Percentiles rank a stretch among this genome's conserved stretches.
Evolutionary conservation across 1,140 invertebrate genomes (phyloP).

Genomic region (Monochamus saltuarius): DNA sequence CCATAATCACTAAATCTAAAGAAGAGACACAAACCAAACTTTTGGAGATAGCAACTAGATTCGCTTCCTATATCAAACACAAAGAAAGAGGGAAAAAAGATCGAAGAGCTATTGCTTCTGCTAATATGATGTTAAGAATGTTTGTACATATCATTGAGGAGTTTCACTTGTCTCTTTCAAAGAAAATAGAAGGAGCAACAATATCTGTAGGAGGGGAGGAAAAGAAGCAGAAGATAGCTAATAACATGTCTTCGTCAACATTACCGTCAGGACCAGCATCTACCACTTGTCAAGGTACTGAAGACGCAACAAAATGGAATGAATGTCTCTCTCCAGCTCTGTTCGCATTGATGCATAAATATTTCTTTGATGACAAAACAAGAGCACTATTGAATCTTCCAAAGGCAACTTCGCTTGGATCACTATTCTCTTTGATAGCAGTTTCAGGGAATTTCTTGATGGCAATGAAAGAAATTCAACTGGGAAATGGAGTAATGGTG

Average conservation of each 20-base stretch:
- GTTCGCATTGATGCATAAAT: conserved; percentile 24
- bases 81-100: conserved; percentile 34
- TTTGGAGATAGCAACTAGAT: conserved; percentile 4
- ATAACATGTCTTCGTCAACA: conserved; percentile 1
- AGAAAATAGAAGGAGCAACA: conserved; percentile 18
- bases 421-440: conserved; percentile 3
- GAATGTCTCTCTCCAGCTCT: conserved; percentile 24
- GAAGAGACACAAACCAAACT: neutral
- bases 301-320: conserved; percentile 35
- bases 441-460: conserved; percentile 20
- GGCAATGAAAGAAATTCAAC: conserved; percentile 13
- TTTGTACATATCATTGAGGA: conserved; percentile 22
- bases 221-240: conserved; percentile 30
- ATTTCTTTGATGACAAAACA: conserved; percentile 10
- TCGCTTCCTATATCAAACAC: conserved; percentile 32
- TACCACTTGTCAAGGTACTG: conserved; percentile 19
- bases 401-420: neutral
- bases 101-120: conserved; percentile 27
- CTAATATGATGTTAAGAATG: conserved; percentile 19
- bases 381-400: conserved; percentile 13
- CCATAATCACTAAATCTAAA: neutral
- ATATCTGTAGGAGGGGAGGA: conserved; percentile 31
- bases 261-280: neutral
- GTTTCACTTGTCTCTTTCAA: conserved; percentile 19
- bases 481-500: neutral